These are phyloP conservation scores for Pristionchus fissidentatus DNA, from an alignment of 2,888 invertebrate genomes.

Conservation along the genomic window DNA sequence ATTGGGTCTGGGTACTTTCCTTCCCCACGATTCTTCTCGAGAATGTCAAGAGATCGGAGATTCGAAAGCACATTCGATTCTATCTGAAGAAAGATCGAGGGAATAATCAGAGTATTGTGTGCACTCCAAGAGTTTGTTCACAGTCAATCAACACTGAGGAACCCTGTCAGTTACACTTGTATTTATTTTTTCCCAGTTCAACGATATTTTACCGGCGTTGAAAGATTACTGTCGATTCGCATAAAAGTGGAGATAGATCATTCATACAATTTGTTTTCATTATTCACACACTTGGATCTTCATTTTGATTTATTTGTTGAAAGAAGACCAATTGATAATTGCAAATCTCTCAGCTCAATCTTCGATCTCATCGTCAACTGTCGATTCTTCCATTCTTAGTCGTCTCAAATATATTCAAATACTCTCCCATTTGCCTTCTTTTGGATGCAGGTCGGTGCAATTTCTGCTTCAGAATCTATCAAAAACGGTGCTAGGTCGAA, in stretches of 20 bases:
- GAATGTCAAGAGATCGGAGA: slow-evolving; percentile 90
- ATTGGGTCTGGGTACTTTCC: slow-evolving; percentile 90
- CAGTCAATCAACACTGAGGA: slow-evolving; percentile 8
- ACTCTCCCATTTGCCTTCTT: slow-evolving; percentile 89
- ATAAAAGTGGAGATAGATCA: neutral
- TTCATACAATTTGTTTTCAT: too few relatives aligned
- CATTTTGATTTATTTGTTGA: neutral
- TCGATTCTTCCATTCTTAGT: slow-evolving; percentile 74
- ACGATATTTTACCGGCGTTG: neutral
- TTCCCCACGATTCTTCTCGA: slow-evolving; percentile 89
- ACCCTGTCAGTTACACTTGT: slow-evolving; percentile 30
- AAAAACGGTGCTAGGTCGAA: too few relatives aligned
- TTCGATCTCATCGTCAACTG: neutral
- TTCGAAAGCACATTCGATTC: slow-evolving; percentile 87
- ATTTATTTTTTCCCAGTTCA: neutral
- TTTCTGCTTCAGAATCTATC: too few relatives aligned
- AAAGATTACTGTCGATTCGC: neutral
- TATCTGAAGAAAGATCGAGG: slow-evolving; percentile 82
- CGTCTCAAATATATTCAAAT: slow-evolving; percentile 93
- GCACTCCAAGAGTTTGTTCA: slow-evolving; percentile 27
- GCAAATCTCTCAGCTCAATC: slow-evolving; percentile 18
- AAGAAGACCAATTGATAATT: neutral
- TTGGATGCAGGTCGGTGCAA: slow-evolving; percentile 84
- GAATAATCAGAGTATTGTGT: neutral
- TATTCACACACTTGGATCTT: too few relatives aligned